These are phyloP conservation scores for Hypselothyrea guttata DNA, from an alignment of 2,888 invertebrate genomes.

Conservation along the genomic window DNA sequence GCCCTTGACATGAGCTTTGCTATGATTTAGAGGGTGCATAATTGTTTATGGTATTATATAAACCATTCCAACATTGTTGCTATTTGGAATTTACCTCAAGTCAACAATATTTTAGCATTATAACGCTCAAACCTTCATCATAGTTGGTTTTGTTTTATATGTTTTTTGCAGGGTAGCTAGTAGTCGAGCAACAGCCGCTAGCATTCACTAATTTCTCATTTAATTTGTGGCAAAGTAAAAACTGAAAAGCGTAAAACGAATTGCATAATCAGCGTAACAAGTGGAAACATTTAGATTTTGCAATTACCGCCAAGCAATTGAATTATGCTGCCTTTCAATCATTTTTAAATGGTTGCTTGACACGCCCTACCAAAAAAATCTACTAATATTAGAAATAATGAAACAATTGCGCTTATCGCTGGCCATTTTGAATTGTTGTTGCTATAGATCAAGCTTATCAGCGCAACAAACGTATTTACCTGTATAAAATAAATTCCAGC, in stretches of 20 bases:
- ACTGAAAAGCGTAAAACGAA: not conserved
- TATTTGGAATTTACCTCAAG: no score
- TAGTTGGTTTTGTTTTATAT: no score
- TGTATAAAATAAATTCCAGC: constrained; percentile 71
- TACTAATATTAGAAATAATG: not conserved
- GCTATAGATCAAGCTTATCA: constrained; percentile 74
- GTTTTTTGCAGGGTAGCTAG: no score
- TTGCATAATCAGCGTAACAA: constrained; percentile 19
- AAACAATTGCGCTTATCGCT: constrained; percentile 54
- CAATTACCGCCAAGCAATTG: constrained; percentile 51
- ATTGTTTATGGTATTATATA: no score
- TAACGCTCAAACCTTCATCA: no score
- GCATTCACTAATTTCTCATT: not conserved
- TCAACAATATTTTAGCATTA: no score
- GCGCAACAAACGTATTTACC: constrained; percentile 69
- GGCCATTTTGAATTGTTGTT: constrained; percentile 51
- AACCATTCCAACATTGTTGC: no score
- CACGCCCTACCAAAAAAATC: constrained; percentile 27
- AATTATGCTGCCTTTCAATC: constrained; percentile 51
- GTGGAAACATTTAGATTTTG: constrained; percentile 25
- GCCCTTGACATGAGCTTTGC: not conserved
- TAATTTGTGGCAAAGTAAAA: constrained; percentile 4
- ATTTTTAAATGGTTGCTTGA: constrained; percentile 31
- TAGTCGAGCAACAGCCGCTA: no score
- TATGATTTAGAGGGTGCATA: no score